phyloP scores from a whole-genome alignment of 2,113 vertebrate genomes.

The Microtus pennsylvanicus region DNA sequence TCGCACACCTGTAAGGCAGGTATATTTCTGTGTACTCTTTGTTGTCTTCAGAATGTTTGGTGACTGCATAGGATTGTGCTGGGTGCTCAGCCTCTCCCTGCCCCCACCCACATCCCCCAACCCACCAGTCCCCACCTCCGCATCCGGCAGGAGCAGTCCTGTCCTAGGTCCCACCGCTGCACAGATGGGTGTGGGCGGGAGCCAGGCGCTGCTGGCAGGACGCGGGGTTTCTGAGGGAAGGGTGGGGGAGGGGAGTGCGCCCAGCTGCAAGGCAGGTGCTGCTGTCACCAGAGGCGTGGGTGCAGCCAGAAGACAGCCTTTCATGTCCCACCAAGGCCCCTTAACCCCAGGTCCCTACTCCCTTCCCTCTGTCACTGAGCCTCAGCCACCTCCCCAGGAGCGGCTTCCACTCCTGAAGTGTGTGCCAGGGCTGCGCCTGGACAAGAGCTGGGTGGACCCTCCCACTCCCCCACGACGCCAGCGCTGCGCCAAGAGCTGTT shows the following conservation, averaged over 20 bases:
- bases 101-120: neutral
- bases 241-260: neutral
- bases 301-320: neutral
- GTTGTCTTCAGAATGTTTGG: neutral
- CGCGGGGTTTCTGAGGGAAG: accelerated
- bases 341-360: neutral
- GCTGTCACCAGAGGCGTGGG: neutral
- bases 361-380: conserved; percentile 86
- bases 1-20: neutral
- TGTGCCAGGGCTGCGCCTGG: neutral
- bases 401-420: conserved; percentile 39
- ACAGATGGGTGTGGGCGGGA: neutral
- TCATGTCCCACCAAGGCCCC: too few relatives aligned
- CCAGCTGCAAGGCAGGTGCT: neutral
- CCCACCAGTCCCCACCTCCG: neutral
- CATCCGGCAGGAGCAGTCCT: neutral
- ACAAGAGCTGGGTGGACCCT: neutral
- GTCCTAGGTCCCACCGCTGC: neutral
- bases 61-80: accelerated
- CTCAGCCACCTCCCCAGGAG: conserved; percentile 86
- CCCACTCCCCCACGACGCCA: neutral
- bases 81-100: neutral
- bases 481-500: conserved; percentile 76
- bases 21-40: neutral
- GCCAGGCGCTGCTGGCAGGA: neutral